Evolutionary conservation across 2,797 vertebrate genomes (phyloP), one percentile per base, ranked within the genome.

Genomic region (Parambassis ranga): DNA sequence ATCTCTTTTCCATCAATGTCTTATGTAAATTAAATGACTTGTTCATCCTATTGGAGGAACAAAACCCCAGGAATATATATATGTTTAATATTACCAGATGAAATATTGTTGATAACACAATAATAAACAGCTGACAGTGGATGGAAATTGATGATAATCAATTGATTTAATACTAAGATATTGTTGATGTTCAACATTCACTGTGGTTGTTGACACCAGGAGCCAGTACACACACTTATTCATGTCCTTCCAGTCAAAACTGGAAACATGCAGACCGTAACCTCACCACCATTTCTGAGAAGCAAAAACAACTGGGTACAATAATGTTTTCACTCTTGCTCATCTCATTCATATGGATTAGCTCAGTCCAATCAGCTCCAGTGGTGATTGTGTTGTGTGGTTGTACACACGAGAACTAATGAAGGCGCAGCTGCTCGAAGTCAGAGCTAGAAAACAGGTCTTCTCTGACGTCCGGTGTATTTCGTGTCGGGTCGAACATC

Each of bases 401-500:
- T 1, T 18, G 14, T 15, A 16, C 41, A 58, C 56, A 50, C 1
- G 2, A 42, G 61, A 24, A 51, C 55, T 42, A 39, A 73, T 71
- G 60, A 77, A 68, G 62, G 56, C 44, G 36, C 37, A 66, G 46
- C 65, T 55, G 70, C 44, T 35, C 46, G 57, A n/a, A 83, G 57
- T 81, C 71, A 71, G 9, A 61, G 39, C 93, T 88, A 99, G 88
- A 98, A 99, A 66, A 59, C 91, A 69, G 95, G 94, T 77, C 86
- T 95, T 55, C 97, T 93, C 67, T 95, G 94, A 11, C 96, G 94
- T 19, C 91, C 96, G 0, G 96, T 99, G 89, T 97, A 99, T 74
- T 94, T 96, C 0, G 95, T 98, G 82, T 98, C 96, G 0, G 93
- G 90, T 42, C 97, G 90, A 65, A 99, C 96, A 0, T 93, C 93